Base-by-base conservation (phyloP, 2,888 invertebrate species). In the Apotomis capreana region DNA sequence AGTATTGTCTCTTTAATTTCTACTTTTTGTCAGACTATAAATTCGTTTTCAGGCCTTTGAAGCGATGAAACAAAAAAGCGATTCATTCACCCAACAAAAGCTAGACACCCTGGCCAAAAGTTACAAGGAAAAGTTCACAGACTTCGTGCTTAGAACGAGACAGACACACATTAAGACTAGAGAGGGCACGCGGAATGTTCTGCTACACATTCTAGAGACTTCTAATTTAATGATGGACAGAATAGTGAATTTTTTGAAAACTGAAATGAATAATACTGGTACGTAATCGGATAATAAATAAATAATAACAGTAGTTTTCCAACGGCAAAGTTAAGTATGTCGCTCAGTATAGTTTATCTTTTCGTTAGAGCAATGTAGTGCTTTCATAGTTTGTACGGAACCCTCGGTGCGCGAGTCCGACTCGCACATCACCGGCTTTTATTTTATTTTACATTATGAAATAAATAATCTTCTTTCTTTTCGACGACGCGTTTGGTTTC, bases 121-220 rank as follows among this genome's bases (percentile, higher is more conserved):
- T 4, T 90, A 85, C 68, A 79, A 81, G 10, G 75, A 81, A 0
- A 86, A 84, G 76, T 88, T 87, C 52, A 76, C 76, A 3, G 79
- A 82, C 0, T 88, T 84, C 26, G 67, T 88, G 0, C 77, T 75
- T 15, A 77, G 80, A 2, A 86, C 84, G 0, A 76, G 78, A 52
- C 74, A 80, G 1, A 82, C 83, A 5, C 78, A 77, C 0, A 82
- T 90, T 0, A 85, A 81, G 77, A 89, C 89, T 0, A 79, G 77
- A 49, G 64, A 85, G 0, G 88, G 88, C 0, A 74, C 76, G 0
- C 82, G 87, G 64, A 89, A 86, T 59, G 88, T 86, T 0, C 78
- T 90, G 8, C 71, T 88, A 0, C 87, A 89, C 51, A 83, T 82
- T 0, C 81, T 89, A 1, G 84, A 88, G 0, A 83, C 83, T 0